Conservation (phyloP, 2,888 invertebrate species). For the Diarsia rubi region DNA sequence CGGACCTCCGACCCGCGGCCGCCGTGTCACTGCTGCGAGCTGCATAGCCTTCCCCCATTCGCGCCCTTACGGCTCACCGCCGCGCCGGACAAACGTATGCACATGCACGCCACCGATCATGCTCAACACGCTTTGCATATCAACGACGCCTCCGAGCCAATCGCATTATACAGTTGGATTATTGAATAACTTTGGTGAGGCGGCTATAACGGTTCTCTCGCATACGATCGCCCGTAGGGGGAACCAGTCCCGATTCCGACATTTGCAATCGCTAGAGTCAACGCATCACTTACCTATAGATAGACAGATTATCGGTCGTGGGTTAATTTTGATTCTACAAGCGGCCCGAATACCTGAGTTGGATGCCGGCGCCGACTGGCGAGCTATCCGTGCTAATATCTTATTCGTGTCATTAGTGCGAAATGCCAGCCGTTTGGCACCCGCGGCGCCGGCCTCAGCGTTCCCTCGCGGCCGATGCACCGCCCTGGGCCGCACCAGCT, state of each 20-base stretch:
- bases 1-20: constrained; percentile 89
- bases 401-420: constrained; percentile 90
- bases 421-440: constrained; percentile 90
- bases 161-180: constrained; percentile 66
- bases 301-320: constrained; percentile 66
- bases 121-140: constrained; percentile 74
- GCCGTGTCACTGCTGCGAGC: constrained; percentile 76
- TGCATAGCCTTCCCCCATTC: constrained; percentile 68
- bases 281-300: constrained; percentile 45
- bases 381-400: constrained; percentile 89
- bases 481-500: constrained; percentile 83
- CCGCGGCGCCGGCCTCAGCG: constrained; percentile 79
- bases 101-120: constrained; percentile 60
- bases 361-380: constrained; percentile 78
- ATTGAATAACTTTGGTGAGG: constrained; percentile 73
- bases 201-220: constrained; percentile 73
- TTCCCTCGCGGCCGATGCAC: constrained; percentile 87
- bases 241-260: constrained; percentile 65
- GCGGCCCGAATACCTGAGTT: constrained; percentile 82
- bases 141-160: constrained; percentile 69
- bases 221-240: constrained; percentile 56
- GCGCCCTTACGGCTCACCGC: constrained; percentile 63
- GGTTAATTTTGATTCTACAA: constrained; percentile 82
- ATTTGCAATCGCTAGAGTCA: constrained; percentile 46
- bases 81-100: constrained; percentile 50